A percentile compares a stretch with the other conserved stretches of the same genome.
Conservation (phyloP, 2,797 vertebrate species). For the Neosilurus mollespiculum region DNA sequence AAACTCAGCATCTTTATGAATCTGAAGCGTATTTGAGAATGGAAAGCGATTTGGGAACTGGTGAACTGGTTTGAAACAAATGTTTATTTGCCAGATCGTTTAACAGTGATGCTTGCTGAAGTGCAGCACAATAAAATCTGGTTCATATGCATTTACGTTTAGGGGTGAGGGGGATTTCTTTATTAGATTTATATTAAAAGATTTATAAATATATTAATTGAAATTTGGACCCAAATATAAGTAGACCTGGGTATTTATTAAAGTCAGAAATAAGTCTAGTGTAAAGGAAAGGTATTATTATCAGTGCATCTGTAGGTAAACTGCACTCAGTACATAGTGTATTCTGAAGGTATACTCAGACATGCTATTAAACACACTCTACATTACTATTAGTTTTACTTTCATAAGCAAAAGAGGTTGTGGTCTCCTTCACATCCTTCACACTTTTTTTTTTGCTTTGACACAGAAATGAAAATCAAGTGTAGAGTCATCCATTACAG, state of each 20-base stretch:
- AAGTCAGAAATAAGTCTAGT: background rate
- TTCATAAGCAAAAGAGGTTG: background rate
- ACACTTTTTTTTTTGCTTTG: background rate
- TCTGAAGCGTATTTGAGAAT: too few species aligned
- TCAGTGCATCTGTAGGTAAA: background rate
- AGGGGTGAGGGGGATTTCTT: too few species aligned
- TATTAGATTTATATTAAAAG: background rate
- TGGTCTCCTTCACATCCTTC: background rate
- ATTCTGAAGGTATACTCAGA: background rate
- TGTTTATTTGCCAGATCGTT: background rate
- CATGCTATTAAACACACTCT: background rate
- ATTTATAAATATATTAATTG: background rate
- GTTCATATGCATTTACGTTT: background rate
- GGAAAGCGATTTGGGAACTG: background rate
- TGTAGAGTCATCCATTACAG: background rate
- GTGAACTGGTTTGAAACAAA: background rate
- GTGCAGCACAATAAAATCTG: background rate
- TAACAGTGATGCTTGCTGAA: too few species aligned
- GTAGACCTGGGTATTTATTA: background rate
- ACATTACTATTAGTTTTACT: background rate
- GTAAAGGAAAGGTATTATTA: background rate
- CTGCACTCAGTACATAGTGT: background rate
- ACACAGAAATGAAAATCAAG: background rate
- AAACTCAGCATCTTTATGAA: background rate
- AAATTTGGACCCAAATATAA: background rate